Conservation (phyloP, 2,113 vertebrate genomes). For the Megalops atlanticus region DNA sequence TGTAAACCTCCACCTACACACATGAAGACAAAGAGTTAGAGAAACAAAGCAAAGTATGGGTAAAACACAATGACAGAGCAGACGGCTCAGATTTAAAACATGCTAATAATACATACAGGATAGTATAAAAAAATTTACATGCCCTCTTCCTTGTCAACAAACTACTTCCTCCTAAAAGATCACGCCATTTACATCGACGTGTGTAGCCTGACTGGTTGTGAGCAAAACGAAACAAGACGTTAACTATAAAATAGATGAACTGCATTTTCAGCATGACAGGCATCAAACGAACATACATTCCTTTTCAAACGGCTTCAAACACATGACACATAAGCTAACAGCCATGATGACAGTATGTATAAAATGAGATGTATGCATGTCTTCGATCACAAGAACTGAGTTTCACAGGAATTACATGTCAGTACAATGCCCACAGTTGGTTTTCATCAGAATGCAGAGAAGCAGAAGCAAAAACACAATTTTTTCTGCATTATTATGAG, state of each 20-base stretch:
- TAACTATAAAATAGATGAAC: neutral
- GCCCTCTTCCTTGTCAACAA: neutral
- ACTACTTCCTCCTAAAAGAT: neutral
- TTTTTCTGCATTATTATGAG: no score
- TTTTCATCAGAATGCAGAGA: no score
- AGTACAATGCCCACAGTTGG: no score
- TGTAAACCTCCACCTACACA: slow-evolving; percentile 92
- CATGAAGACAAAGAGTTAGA: slow-evolving; percentile 41
- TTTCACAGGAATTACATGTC: no score
- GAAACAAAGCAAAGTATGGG: neutral
- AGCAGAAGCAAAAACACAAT: no score
- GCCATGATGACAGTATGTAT: no score
- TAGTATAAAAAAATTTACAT: neutral
- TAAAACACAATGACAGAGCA: neutral
- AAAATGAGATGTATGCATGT: no score
- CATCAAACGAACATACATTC: neutral
- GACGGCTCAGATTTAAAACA: neutral
- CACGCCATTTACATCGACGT: neutral
- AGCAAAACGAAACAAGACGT: neutral
- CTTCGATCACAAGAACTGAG: no score
- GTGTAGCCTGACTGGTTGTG: neutral
- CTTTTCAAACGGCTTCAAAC: no score
- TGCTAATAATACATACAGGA: neutral
- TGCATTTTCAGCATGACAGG: neutral
- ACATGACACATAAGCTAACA: no score